Evolutionary conservation across 2,797 vertebrate species (phyloP).

Genomic region (Malurus splendens): DNA sequence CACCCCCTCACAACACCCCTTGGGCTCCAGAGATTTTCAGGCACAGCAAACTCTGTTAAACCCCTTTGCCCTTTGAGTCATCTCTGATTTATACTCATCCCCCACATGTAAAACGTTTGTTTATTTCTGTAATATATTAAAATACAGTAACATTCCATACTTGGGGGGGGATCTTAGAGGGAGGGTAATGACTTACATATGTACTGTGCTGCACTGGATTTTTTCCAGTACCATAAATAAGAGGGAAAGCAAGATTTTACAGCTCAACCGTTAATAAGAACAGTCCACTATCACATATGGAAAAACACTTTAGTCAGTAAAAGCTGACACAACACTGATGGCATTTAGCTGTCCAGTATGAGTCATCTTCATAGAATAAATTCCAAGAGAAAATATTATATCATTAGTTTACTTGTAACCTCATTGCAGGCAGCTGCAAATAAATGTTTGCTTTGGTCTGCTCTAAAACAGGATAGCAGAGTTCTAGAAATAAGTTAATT

Average conservation of each 20-base stretch:
- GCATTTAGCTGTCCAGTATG: conserved; percentile 11
- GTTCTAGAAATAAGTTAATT: not conserved
- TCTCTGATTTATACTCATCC: conserved; percentile 36
- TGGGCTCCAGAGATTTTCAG: not conserved
- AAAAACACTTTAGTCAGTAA: conserved; percentile 33
- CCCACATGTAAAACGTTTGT: conserved; percentile 29
- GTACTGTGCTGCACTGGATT: conserved; percentile 20
- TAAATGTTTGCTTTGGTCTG: not conserved
- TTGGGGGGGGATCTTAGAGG: conserved; percentile 21
- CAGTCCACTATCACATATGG: conserved; percentile 26
- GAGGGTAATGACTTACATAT: conserved; percentile 47
- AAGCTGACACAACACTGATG: conserved; percentile 19
- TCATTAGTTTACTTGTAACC: conserved; percentile 12
- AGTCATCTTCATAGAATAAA: conserved; percentile 33
- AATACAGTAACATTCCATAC: conserved; percentile 53
- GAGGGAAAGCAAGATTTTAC: conserved; percentile 36
- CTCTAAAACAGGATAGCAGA: not conserved
- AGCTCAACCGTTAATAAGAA: conserved; percentile 44
- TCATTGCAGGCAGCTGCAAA: not conserved
- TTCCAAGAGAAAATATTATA: conserved; percentile 20
- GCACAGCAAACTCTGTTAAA: not conserved
- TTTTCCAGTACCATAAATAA: conserved; percentile 48
- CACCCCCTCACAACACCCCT: not conserved
- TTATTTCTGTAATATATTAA: conserved; percentile 54
- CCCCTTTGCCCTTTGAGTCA: not conserved